Base-by-base conservation (phyloP, 2,113 vertebrate genomes). In the Pteropus alecto region DNA sequence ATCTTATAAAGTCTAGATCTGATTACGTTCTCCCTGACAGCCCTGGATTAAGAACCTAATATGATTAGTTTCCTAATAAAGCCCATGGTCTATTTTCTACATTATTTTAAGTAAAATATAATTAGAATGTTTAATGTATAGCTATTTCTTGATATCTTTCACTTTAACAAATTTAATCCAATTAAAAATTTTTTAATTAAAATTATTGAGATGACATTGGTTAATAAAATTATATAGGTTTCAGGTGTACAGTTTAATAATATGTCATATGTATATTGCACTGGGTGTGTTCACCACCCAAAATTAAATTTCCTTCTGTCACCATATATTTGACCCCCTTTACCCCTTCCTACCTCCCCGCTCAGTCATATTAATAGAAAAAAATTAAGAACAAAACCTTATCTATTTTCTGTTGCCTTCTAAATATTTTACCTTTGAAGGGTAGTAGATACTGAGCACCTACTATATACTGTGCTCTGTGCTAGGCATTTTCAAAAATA, bases 101-200 rank as follows among this genome's bases (percentile, higher is more conserved):
- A 51, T 79, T 73, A 90, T 70, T 77, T 93, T 84, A 90, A 90
- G 21, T 77, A 87, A 79, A 30, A 83, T 8, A 79, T 38, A 85
- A 48, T 71, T 91, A 94, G 5, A 77, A 94, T 86, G 84, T 61
- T 81, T 93, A 94, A 89, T 70, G 19, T 56, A 87, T 43, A 77
- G 4, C 13, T 77, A 76, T 83, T 88, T 90, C 16, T 82, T 30
- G 24, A 38, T 93, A 70, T 63, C 13, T 82, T 90, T 90, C 48
- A 82, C 43, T 51, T 70, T 77, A 90, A 79, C 63, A 87, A 90
- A 86, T 63, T 33, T 43, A 85, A 76, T 18, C 30, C 74, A 87
- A 61, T 92, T 96, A 51, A 68, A 86, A 84, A n/a, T 51, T 51
- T 51, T 51, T 51, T 14, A 84, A 78, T 51, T 51, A 5, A 51